These are phyloP conservation scores for Zenarchopterus dispar DNA, from an alignment of 2,797 vertebrate genomes.

Conservation along the genomic window DNA sequence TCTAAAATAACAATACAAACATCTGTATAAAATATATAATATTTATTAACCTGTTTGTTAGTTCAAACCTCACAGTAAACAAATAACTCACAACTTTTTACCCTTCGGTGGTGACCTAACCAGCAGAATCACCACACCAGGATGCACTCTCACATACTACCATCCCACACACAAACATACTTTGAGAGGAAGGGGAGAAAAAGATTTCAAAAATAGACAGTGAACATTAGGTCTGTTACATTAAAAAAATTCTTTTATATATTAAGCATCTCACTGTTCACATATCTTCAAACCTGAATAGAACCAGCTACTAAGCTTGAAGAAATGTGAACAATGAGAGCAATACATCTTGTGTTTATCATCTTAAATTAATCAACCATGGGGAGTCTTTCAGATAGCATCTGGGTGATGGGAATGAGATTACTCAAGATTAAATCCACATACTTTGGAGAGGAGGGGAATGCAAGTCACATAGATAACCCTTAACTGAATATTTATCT, in stretches of 20 bases:
- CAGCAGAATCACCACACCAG: constrained; percentile 86
- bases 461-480: constrained; percentile 61
- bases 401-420: constrained; percentile 57
- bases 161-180: constrained; percentile 70
- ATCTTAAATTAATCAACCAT: constrained; percentile 61
- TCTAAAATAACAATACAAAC: constrained; percentile 87
- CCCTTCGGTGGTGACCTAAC: constrained; percentile 82
- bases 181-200: constrained; percentile 34
- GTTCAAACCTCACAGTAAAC: constrained; percentile 91
- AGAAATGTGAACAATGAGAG: constrained; percentile 34
- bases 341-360: constrained; percentile 51
- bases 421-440: constrained; percentile 56
- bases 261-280: constrained; percentile 41
- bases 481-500: constrained; percentile 48
- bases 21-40: constrained; percentile 93
- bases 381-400: constrained; percentile 49
- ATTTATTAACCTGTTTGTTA: constrained; percentile 79
- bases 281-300: constrained; percentile 31
- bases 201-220: constrained; percentile 32
- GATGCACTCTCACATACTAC: constrained; percentile 65
- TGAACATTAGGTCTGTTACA: constrained; percentile 55
- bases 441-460: constrained; percentile 37
- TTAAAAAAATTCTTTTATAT: constrained; percentile 47
- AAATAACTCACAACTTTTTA: constrained; percentile 79
- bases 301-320: constrained; percentile 57